Evolutionary conservation across 2,888 invertebrate species (phyloP).

Genomic region (Doris montereyensis): DNA sequence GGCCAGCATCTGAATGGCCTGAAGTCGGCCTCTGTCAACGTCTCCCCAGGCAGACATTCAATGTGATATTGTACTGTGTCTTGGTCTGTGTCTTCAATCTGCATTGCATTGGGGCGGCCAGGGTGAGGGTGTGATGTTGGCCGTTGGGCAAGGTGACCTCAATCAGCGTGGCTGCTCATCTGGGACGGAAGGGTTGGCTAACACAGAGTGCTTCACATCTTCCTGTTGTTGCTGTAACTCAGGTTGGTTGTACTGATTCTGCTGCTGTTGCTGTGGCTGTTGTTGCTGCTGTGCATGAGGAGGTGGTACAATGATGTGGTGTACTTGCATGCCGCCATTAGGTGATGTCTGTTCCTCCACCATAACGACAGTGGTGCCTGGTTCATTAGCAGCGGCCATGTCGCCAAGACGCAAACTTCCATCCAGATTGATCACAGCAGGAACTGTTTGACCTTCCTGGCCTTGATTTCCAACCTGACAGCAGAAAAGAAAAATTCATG

Average conservation of each 20-base stretch:
- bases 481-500: not conserved
- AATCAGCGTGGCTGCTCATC: not conserved
- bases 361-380: constrained; percentile 30
- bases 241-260: not conserved
- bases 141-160: constrained; percentile 31
- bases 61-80: constrained; percentile 55
- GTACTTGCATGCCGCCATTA: not conserved
- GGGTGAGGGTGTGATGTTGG: constrained; percentile 16
- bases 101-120: not conserved
- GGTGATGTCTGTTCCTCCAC: constrained; percentile 25
- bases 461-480: not conserved
- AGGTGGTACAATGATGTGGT: not conserved
- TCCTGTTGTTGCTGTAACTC: not conserved
- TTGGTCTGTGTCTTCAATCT: constrained; percentile 9
- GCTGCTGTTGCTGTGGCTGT: not conserved
- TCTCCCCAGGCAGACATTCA: constrained; percentile 51
- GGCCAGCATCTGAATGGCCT: constrained; percentile 49
- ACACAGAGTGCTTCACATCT: not conserved
- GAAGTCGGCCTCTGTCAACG: constrained; percentile 49
- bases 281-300: not conserved
- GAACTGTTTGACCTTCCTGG: not conserved
- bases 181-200: not conserved
- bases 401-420: constrained; percentile 6
- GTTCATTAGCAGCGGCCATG: not conserved
- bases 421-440: constrained; percentile 26